A percentile compares a stretch with the other conserved stretches of the same genome.
Evolutionary conservation across 2,113 vertebrate species (phyloP).

Genomic region (Willisornis vidua): DNA sequence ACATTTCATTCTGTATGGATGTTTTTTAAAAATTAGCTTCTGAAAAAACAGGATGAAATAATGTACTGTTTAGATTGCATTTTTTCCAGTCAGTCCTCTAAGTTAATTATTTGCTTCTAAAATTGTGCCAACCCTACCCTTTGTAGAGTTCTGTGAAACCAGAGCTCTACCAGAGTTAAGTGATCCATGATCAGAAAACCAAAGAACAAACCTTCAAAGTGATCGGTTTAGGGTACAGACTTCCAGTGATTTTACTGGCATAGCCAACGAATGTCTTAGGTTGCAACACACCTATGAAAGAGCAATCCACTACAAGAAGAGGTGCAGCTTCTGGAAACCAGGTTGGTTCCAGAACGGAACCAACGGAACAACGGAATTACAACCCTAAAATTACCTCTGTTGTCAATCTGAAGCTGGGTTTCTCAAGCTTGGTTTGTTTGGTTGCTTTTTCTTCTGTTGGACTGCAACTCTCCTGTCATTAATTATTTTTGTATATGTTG

Average conservation of each 20-base stretch:
- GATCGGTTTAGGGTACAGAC: background rate
- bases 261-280: background rate
- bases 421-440: fast-evolving
- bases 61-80: background rate
- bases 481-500: background rate
- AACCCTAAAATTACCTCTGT: background rate
- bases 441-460: background rate
- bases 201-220: fast-evolving
- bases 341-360: no score
- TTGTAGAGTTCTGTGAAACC: background rate
- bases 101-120: background rate
- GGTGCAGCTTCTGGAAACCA: background rate
- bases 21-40: background rate
- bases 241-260: background rate
- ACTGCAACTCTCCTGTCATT: background rate
- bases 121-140: background rate
- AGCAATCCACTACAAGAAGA: fast-evolving
- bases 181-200: background rate
- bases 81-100: background rate
- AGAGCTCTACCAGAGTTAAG: background rate
- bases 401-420: background rate
- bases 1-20: background rate
- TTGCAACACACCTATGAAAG: background rate
- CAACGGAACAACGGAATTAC: background rate
- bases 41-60: background rate